Percentiles rank a stretch among this genome's conserved stretches.
Evolutionary conservation across 1,140 invertebrate species (phyloP).

Genomic region (Drosophila quadrilineata): DNA sequence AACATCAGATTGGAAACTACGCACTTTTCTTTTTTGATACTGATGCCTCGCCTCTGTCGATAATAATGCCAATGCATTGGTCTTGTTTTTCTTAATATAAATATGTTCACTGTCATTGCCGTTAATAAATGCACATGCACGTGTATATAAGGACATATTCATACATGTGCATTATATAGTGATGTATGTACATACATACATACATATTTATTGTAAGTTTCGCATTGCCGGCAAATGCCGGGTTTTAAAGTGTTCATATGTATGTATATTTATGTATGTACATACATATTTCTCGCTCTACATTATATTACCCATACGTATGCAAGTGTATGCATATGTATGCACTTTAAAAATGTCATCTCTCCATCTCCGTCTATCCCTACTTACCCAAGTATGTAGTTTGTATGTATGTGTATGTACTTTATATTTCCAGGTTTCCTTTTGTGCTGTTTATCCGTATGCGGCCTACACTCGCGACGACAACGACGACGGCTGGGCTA

Average conservation of each 20-base stretch:
- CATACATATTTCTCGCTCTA: too few relatives aligned
- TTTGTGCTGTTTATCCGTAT: constrained; percentile 41
- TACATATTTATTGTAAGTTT: constrained; percentile 22
- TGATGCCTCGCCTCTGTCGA: too few relatives aligned
- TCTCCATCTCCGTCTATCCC: background rate
- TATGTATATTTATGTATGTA: constrained; percentile 12
- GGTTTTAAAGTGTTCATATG: constrained; percentile 28
- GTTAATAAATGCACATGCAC: too few relatives aligned
- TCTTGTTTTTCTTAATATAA: background rate
- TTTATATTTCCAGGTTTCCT: constrained; percentile 42
- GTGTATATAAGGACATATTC: too few relatives aligned
- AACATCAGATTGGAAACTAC: constrained; percentile 34
- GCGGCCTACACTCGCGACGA: constrained; percentile 36
- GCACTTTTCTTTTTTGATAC: background rate
- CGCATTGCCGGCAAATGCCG: constrained; percentile 56
- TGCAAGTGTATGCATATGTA: background rate
- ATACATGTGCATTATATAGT: too few relatives aligned
- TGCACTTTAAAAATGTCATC: too few relatives aligned
- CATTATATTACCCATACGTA: background rate
- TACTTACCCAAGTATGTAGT: constrained; percentile 52
- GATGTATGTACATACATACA: background rate
- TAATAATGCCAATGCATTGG: background rate
- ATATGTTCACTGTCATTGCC: too few relatives aligned
- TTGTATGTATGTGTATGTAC: constrained; percentile 6
- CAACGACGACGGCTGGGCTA: constrained; percentile 51